phyloP scores from a whole-genome alignment of 1,140 invertebrate species.

The Rhysida immarginata region DNA sequence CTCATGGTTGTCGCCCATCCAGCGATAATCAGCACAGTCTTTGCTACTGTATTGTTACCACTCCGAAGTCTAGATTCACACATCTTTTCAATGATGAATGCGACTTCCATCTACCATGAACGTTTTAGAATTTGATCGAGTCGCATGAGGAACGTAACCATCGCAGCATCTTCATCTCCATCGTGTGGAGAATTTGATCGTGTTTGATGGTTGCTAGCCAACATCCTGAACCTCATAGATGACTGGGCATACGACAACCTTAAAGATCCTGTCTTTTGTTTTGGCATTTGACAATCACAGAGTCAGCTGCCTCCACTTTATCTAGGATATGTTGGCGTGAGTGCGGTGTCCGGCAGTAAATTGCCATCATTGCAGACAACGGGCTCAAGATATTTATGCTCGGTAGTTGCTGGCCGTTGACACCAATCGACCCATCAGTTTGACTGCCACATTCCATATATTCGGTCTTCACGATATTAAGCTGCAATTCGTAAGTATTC shows the following conservation, averaged over 20 bases:
- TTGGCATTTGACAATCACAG: not conserved
- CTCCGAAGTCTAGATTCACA: not conserved
- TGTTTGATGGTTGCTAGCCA: not conserved
- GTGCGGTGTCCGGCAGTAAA: not conserved
- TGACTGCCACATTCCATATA: not conserved
- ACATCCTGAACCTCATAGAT: not conserved
- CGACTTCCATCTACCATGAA: not conserved
- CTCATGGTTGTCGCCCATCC: not conserved
- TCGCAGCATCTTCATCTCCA: not conserved
- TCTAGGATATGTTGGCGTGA: not conserved
- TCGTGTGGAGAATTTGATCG: not conserved
- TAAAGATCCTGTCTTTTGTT: not conserved
- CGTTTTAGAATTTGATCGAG: not conserved
- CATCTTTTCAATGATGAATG: not conserved
- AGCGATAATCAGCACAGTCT: not conserved
- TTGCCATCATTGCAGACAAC: not conserved
- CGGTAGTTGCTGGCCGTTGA: not conserved
- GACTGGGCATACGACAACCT: not conserved
- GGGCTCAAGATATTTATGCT: not conserved
- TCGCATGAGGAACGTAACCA: not conserved
- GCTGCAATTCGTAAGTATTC: not conserved
- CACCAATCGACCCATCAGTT: not conserved
- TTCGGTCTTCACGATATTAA: not conserved
- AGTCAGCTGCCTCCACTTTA: not conserved
- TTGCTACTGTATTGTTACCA: not conserved